phyloP scores from a whole-genome alignment of 2,888 invertebrate genomes.

The Micropterix aruncella region DNA sequence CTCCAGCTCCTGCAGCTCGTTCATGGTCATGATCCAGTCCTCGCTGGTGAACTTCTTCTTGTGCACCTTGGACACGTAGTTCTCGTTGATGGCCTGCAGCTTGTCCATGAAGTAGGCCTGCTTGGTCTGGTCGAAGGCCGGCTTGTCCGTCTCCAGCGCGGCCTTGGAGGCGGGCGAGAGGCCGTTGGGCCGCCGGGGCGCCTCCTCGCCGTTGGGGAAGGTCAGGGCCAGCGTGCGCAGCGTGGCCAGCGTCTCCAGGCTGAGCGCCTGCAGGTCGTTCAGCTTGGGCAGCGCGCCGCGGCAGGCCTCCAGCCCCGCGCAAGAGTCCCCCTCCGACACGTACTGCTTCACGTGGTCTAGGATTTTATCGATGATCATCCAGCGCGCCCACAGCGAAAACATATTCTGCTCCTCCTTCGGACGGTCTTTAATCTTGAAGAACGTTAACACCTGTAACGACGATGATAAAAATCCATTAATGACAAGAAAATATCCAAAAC shows the following conservation, averaged over 20 bases:
- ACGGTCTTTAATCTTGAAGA: not conserved
- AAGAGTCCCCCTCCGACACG: not conserved
- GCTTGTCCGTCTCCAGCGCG: slow-evolving; percentile 23
- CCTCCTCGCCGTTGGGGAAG: slow-evolving; percentile 14
- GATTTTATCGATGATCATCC: not conserved
- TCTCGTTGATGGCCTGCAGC: slow-evolving; percentile 23
- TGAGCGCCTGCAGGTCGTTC: not conserved
- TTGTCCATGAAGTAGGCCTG: slow-evolving; percentile 24
- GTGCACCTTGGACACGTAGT: slow-evolving; percentile 27
- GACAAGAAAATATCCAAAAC: too few relatives aligned
- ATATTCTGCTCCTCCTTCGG: not conserved
- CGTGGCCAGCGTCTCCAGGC: not conserved
- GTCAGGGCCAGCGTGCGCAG: not conserved
- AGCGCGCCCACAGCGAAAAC: not conserved
- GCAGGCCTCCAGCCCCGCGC: not conserved
- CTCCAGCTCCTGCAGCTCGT: slow-evolving; percentile 26
- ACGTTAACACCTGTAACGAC: too few relatives aligned
- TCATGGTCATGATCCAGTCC: slow-evolving; percentile 31
- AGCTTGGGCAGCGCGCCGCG: not conserved
- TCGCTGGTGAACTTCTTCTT: slow-evolving; percentile 24
- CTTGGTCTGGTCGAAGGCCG: slow-evolving; percentile 16
- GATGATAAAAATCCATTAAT: too few relatives aligned
- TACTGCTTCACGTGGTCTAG: not conserved
- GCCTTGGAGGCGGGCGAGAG: not conserved
- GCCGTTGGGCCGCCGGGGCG: slow-evolving; percentile 16